phyloP scores from a whole-genome alignment of 2,888 invertebrate species.

The Tiphia femorata region DNA sequence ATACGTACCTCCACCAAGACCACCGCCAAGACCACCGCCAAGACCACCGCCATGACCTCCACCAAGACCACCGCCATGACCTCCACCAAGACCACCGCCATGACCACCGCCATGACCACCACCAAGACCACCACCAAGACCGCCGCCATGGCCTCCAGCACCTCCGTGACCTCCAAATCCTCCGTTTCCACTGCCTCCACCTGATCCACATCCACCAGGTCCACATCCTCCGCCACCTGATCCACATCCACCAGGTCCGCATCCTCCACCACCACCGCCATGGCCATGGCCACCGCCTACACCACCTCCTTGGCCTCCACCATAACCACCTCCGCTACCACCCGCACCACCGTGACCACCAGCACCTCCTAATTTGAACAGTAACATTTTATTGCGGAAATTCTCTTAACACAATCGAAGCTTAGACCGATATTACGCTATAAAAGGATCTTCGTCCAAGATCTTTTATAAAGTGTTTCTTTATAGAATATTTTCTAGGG shows the following conservation, averaged over 20 bases:
- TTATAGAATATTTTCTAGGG: too few species aligned
- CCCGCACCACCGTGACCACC: constrained; percentile 14
- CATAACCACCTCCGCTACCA: constrained; percentile 2
- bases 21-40: neutral
- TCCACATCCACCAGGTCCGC: constrained; percentile 1
- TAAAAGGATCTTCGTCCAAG: too few species aligned
- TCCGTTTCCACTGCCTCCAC: neutral
- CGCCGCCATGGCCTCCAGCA: constrained; percentile 9
- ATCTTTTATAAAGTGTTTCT: too few species aligned
- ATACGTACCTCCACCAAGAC: neutral
- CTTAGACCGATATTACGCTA: too few species aligned
- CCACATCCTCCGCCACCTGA: constrained; percentile 12
- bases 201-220: neutral
- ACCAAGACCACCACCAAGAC: constrained; percentile 17
- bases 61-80: neutral
- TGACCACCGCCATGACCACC: constrained; percentile 9
- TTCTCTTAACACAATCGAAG: too few species aligned
- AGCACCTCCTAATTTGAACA: too few species aligned
- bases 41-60: neutral
- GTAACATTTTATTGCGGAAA: too few species aligned
- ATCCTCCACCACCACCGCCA: neutral
- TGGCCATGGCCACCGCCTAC: constrained; percentile 1
- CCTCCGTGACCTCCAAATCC: constrained; percentile 13
- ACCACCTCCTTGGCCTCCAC: constrained; percentile 7
- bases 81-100: constrained; percentile 2